A percentile compares a stretch with the other conserved stretches of the same genome.
Evolutionary conservation across 2,888 invertebrate genomes (phyloP).

Genomic region (Tanaodytes sp.): DNA sequence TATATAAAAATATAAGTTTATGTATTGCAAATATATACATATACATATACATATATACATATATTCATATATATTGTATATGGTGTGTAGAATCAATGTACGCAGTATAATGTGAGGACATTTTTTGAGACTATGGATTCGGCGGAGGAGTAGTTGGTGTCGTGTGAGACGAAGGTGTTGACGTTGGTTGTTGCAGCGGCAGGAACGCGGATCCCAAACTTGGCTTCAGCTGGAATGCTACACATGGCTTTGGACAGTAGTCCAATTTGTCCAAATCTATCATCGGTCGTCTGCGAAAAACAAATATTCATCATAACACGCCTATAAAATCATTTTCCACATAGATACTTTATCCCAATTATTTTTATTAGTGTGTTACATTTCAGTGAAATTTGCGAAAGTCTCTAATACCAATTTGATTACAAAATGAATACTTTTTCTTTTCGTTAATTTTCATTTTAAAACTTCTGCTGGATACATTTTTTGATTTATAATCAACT

Average conservation of each 20-base stretch:
- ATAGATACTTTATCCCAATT: too few relatives aligned
- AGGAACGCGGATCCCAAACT: slow-evolving; percentile 88
- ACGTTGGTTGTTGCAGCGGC: slow-evolving; percentile 76
- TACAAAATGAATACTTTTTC: too few relatives aligned
- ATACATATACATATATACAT: slow-evolving; percentile 28
- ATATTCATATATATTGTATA: slow-evolving; percentile 51
- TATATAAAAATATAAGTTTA: slow-evolving; percentile 11
- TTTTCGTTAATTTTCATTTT: too few relatives aligned
- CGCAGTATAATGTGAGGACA: slow-evolving; percentile 62
- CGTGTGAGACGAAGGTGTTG: slow-evolving; percentile 68
- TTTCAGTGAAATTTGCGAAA: too few relatives aligned
- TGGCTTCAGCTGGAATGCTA: slow-evolving; percentile 84
- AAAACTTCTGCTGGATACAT: too few relatives aligned
- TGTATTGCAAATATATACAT: slow-evolving; percentile 15
- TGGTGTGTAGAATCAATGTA: slow-evolving; percentile 64
- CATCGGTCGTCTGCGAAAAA: slow-evolving; percentile 65
- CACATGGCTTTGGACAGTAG: slow-evolving; percentile 78
- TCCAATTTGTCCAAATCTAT: slow-evolving; percentile 74
- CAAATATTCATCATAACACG: background rate
- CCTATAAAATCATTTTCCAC: too few relatives aligned
- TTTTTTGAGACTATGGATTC: slow-evolving; percentile 71
- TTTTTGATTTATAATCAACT: too few relatives aligned
- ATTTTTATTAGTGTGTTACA: too few relatives aligned
- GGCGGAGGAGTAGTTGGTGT: slow-evolving; percentile 71
- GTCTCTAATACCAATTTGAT: too few relatives aligned